Percentiles rank a stretch among this genome's conserved stretches.
These are phyloP conservation scores for Caranx ignobilis DNA, from an alignment of 2,113 vertebrate genomes.

Conservation along the genomic window DNA sequence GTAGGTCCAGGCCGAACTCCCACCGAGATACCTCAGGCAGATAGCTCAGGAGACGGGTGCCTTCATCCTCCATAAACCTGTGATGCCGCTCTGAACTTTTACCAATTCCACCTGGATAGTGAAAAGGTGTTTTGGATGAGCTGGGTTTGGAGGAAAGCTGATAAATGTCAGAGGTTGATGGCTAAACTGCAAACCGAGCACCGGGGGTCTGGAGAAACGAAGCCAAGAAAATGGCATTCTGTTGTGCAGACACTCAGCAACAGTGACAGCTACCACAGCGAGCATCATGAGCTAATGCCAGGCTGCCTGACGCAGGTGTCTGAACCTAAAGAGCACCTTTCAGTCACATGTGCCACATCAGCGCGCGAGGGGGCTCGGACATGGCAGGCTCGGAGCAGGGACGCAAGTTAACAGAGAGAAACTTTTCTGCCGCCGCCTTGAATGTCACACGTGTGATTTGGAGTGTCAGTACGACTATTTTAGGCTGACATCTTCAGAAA, in stretches of 20 bases:
- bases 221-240: conserved; percentile 69
- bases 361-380: background rate
- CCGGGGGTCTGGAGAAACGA: conserved; percentile 60
- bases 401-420: conserved; percentile 30
- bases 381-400: background rate
- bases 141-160: conserved; percentile 54
- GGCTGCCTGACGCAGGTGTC: conserved; percentile 62
- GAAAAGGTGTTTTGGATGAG: conserved; percentile 33
- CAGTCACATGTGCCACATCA: conserved; percentile 46
- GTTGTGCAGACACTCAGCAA: conserved; percentile 59
- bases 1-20: background rate
- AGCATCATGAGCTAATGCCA: conserved; percentile 72
- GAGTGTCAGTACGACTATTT: conserved; percentile 46
- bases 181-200: conserved; percentile 58
- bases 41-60: conserved; percentile 5
- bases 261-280: conserved; percentile 67
- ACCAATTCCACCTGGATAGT: conserved; percentile 16
- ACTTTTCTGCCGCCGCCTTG: conserved; percentile 48
- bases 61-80: conserved; percentile 24
- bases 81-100: conserved; percentile 47
- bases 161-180: conserved; percentile 75
- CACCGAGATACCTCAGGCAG: background rate
- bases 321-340: conserved; percentile 63
- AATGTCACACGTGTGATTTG: conserved; percentile 62
- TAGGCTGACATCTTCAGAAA: conserved; percentile 40